Evolutionary conservation across 2,797 vertebrate genomes (phyloP), one percentile per base, ranked within the genome.

Genomic region (Chrysocyon brachyurus): DNA sequence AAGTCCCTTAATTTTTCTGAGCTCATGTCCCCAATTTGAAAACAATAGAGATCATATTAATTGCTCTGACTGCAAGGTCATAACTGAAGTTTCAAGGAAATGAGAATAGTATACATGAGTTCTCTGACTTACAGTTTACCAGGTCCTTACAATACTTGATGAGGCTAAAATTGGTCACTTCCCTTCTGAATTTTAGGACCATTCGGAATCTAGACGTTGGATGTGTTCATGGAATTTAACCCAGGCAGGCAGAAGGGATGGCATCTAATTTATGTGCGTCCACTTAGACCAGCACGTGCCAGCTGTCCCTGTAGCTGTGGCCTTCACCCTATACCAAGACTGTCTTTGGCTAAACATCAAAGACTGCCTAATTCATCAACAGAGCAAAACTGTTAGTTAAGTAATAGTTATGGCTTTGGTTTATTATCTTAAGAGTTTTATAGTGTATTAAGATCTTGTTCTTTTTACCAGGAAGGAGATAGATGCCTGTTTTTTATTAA

Each of bases 401-500:
- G n/a, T 9, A 64, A 66, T 14, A 73, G 2, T 22, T n/a, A 87
- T 2, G 5, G 19, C 15, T 84, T 96, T 31, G 15, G 5, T 17
- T 61, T 81, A 7, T 21, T 63, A 15, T 72, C 86, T 19, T 66
- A 92, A 72, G 8, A 66, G 33, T 77, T 88, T 56, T 66, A 7
- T 31, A 82, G 16, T 68, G 10, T 77, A 57, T 63, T 64, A 78
- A 86, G 11, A 88, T 9, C 33, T 49, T 73, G 12, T 10, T 66
- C 17, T 57, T 59, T 90, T 87, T 63, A 61, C n/a, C 6, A 19
- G 1, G 26, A 12, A 22, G 1, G 2, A 49, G 66, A 0, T 63
- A 68, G 70, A 84, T 26, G 49, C 5, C 70, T 90, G 78, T 33
- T 77, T 91, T 36, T 96, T 81, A 82, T 89, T 70, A 87, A 21